phyloP scores from a whole-genome alignment of 2,113 vertebrate genomes.

The Hypocryptadius cinnamomeus region DNA sequence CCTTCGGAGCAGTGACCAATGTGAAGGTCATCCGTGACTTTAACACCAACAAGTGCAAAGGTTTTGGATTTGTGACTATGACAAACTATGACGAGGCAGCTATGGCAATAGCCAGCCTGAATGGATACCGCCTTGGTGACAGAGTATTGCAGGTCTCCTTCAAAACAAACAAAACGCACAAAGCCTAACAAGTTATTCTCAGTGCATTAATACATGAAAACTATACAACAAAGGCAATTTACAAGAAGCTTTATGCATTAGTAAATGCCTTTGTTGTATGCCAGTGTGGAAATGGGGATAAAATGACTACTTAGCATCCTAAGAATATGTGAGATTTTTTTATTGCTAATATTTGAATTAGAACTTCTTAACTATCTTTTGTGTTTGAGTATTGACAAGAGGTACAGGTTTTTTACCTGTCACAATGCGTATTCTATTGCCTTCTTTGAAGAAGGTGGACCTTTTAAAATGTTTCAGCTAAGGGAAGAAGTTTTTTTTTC shows the following conservation, averaged over 20 bases:
- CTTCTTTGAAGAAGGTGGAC: slow-evolving; percentile 84
- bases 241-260: slow-evolving; percentile 74
- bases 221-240: slow-evolving; percentile 83
- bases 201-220: slow-evolving; percentile 85
- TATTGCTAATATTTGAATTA: slow-evolving; percentile 86
- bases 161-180: slow-evolving; percentile 99
- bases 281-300: slow-evolving; percentile 88
- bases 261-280: slow-evolving; percentile 88
- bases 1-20: slow-evolving; percentile 97
- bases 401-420: slow-evolving; percentile 84
- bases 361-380: slow-evolving; percentile 86
- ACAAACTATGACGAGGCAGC: slow-evolving; percentile 99
- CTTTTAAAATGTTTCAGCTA: slow-evolving; percentile 85
- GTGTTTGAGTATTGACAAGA: slow-evolving; percentile 85
- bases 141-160: slow-evolving; percentile 98
- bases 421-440: slow-evolving; percentile 81
- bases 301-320: slow-evolving; percentile 85
- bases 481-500: slow-evolving; percentile 69
- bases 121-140: slow-evolving; percentile 97
- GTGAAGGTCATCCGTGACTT: slow-evolving; percentile 99
- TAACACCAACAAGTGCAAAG: slow-evolving; percentile 99
- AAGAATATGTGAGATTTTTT: slow-evolving; percentile 85
- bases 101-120: slow-evolving; percentile 98
- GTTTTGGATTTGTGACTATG: slow-evolving; percentile 99
- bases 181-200: slow-evolving; percentile 86